Percentiles rank a stretch among this genome's conserved stretches.
These are phyloP conservation scores for Pangasianodon gigas DNA, from an alignment of 2,113 vertebrate genomes.

Conservation along the genomic window DNA sequence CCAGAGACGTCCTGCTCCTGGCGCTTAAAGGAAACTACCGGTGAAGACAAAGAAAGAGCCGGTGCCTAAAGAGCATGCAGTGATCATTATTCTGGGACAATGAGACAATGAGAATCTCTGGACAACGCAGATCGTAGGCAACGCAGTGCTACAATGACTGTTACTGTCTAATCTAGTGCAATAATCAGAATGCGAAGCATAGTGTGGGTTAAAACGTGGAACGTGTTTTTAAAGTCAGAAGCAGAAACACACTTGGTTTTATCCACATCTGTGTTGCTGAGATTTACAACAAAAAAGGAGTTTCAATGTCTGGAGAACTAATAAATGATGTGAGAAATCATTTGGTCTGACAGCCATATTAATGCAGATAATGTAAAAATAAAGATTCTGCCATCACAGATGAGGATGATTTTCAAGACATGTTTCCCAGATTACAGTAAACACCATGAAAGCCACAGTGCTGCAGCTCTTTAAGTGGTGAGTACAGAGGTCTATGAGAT, in stretches of 20 bases:
- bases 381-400: constrained; percentile 35
- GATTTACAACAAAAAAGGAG: neutral
- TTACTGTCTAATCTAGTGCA: constrained; percentile 55
- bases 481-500: constrained; percentile 63
- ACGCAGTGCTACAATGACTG: constrained; percentile 29
- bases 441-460: constrained; percentile 52
- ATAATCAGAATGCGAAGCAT: constrained; percentile 48
- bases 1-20: constrained; percentile 45
- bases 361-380: neutral
- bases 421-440: constrained; percentile 44
- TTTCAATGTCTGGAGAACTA: neutral
- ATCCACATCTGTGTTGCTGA: constrained; percentile 45
- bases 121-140: neutral
- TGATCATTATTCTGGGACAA: constrained; percentile 63
- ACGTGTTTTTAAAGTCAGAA: constrained; percentile 6
- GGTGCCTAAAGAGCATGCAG: constrained; percentile 75
- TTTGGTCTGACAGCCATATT: neutral
- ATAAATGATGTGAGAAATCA: neutral
- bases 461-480: constrained; percentile 70
- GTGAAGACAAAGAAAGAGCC: constrained; percentile 54
- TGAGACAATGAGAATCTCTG: constrained; percentile 17
- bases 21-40: constrained; percentile 42
- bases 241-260: constrained; percentile 58
- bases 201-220: constrained; percentile 50
- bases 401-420: constrained; percentile 47